A percentile compares a stretch with the other conserved stretches of the same genome.
These are phyloP conservation scores for Drosophila tropicalis DNA, from an alignment of 1,140 invertebrate genomes.

Conservation along the genomic window DNA sequence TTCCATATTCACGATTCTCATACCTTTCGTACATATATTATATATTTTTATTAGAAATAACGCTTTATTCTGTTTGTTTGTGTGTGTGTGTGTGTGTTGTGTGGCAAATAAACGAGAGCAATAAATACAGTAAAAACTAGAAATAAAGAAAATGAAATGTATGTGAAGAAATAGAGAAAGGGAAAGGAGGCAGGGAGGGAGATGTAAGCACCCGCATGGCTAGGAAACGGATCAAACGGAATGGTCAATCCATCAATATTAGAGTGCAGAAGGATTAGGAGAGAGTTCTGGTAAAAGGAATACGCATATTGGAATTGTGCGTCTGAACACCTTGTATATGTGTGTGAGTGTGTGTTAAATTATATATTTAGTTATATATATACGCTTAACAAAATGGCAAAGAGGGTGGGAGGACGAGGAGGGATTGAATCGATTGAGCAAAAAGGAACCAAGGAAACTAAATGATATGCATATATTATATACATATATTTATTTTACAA, in stretches of 20 bases:
- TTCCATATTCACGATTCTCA: conserved; percentile 18
- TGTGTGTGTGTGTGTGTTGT: conserved; percentile 33
- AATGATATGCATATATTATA: conserved; percentile 50
- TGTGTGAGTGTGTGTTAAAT: neutral
- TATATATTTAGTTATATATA: conserved; percentile 1
- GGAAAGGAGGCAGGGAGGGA: neutral
- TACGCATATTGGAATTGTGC: conserved; percentile 37
- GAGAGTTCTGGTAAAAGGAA: conserved; percentile 18
- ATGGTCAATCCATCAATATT: neutral
- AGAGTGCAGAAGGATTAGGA: conserved; percentile 1
- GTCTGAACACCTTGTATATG: conserved; percentile 48
- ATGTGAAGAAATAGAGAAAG: conserved; percentile 40
- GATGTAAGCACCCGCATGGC: conserved; percentile 44
- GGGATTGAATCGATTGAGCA: conserved; percentile 33
- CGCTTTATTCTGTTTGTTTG: conserved; percentile 43
- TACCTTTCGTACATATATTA: neutral
- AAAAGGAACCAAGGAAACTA: conserved; percentile 39
- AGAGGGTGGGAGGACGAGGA: neutral
- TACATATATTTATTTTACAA: conserved; percentile 49
- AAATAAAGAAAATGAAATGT: conserved; percentile 50
- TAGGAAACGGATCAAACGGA: conserved; percentile 10
- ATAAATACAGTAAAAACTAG: conserved; percentile 51
- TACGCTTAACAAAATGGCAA: conserved; percentile 53
- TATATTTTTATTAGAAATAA: conserved; percentile 32
- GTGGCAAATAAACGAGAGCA: conserved; percentile 43